Evolutionary conservation across 2,113 vertebrate species (phyloP), one percentile per base, ranked within the genome.

Genomic region (Hemichromis elongatus): DNA sequence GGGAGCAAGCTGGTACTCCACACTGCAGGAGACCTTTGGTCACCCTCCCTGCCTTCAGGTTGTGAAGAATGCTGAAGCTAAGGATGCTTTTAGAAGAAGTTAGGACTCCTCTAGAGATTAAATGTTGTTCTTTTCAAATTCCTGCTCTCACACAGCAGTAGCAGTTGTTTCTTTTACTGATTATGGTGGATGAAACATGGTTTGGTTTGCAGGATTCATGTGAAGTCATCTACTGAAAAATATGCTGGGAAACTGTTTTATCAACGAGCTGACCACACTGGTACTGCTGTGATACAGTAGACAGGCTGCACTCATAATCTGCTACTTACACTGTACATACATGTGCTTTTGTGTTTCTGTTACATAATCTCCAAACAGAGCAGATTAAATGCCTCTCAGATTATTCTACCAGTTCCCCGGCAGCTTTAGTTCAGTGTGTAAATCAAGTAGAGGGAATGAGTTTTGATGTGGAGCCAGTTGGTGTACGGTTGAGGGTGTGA

Each of bases 11-110:
- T 16, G 91, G 42, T 9, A 66, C 93, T 8, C 95, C 97, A 12
- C 94, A 95, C 79, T 96, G 96, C 94, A 95, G 96, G 37, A 93
- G 96, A 90, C 96, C 95, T 77, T 96, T 96, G 82, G 86, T 94
- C 83, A 97, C 94, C 94, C 97, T 97, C 88, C 94, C 94, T 28
- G 96, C 96, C 37, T 96, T 97, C 93, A 96, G 97, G 97, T 98
- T 86, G 3, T 88, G 21, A 79, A 13, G 19, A 54, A 24, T 30
- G 40, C 77, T 52, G 2, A 53, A 85, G 70, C 26, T 77, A 28
- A 40, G 30, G 28, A 56, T 13, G 6, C 47, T 55, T 37, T 52
- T 9, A 53, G 10, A 9, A 16, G 21, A 21, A 14, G 19, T 59
- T 56, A 54, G 37, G 55, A 26, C 26, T 28, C 18, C 50, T 50